Evolutionary conservation across 2,797 vertebrate species (phyloP).

Genomic region (Halcyon leucocephala): DNA sequence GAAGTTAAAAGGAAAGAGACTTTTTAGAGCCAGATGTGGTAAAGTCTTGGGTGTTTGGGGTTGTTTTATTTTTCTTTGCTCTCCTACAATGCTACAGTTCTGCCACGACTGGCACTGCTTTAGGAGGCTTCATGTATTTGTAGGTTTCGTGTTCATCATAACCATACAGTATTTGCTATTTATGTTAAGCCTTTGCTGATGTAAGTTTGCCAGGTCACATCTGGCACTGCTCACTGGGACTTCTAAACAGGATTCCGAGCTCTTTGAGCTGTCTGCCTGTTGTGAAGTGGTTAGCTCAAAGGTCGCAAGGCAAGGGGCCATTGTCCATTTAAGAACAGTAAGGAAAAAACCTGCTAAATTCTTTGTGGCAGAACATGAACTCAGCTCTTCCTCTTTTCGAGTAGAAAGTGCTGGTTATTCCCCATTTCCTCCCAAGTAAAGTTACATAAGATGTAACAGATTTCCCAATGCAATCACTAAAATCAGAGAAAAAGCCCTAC

Average conservation of each 20-base stretch:
- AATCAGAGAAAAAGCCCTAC: background rate
- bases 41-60: background rate
- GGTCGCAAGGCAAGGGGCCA: background rate
- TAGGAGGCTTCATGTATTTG: background rate
- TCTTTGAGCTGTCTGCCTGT: background rate
- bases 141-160: background rate
- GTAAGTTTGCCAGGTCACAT: background rate
- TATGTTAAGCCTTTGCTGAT: background rate
- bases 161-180: background rate
- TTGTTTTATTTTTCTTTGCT: background rate
- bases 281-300: background rate
- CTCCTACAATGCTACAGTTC: background rate
- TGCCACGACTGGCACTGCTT: background rate
- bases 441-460: conserved; percentile 15
- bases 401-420: background rate
- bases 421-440: background rate
- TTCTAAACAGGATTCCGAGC: background rate
- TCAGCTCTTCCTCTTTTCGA: conserved; percentile 10
- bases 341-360: background rate
- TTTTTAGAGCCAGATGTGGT: accelerated
- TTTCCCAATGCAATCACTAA: background rate
- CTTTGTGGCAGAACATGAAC: background rate
- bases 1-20: background rate
- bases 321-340: background rate
- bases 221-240: background rate